Percentiles rank a stretch among this genome's conserved stretches.
phyloP scores from a whole-genome alignment of 2,113 vertebrate species.

The Pionites leucogaster region DNA sequence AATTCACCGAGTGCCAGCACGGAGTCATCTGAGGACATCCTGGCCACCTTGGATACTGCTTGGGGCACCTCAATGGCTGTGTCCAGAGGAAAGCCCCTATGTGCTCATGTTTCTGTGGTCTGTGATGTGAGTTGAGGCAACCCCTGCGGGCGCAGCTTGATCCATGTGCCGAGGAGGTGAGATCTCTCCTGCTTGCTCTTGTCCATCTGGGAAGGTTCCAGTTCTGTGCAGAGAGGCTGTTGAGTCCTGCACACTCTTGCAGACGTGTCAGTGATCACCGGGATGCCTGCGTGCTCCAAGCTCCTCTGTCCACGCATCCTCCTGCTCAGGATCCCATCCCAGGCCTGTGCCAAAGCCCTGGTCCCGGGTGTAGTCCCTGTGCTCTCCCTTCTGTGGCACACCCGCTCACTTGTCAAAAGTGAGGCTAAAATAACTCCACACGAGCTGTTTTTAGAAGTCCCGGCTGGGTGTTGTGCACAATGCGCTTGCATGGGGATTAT shows the following conservation, averaged over 20 bases:
- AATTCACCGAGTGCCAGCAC: fast-evolving
- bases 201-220: not conserved
- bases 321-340: not conserved
- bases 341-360: not conserved
- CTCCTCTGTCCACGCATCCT: not conserved
- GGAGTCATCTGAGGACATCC: fast-evolving
- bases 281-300: not conserved
- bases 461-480: conserved; percentile 48
- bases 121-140: not conserved
- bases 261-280: fast-evolving
- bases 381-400: not conserved
- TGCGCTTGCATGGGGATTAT: conserved; percentile 29
- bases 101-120: fast-evolving
- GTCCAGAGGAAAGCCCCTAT: fast-evolving
- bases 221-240: not conserved
- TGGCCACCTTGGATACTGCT: not conserved
- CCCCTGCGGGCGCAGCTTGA: fast-evolving
- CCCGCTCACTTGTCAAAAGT: conserved; percentile 16
- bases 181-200: not conserved
- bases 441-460: conserved; percentile 59
- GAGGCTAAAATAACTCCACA: conserved; percentile 46
- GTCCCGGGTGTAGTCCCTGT: not conserved
- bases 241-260: not conserved
- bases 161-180: fast-evolving
- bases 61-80: not conserved